Evolutionary conservation across 2,888 invertebrate species (phyloP).

Genomic region (Galerucella nymphaeae): DNA sequence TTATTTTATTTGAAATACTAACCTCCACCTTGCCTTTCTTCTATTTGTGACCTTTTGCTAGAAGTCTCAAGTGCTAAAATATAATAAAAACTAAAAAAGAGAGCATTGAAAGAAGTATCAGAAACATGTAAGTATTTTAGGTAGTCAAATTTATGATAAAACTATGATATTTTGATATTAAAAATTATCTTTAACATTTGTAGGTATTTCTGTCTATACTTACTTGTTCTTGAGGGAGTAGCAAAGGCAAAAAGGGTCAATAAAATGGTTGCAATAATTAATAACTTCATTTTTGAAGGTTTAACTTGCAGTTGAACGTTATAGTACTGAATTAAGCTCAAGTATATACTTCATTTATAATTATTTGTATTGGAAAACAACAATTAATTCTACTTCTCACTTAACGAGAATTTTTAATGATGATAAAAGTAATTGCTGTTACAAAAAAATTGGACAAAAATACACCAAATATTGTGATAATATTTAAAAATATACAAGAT

Average conservation of each 20-base stretch:
- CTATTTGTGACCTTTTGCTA: not conserved
- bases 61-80: not conserved
- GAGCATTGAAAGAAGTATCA: not conserved
- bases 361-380: not conserved
- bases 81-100: not conserved
- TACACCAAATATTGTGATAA: no score
- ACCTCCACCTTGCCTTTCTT: not conserved
- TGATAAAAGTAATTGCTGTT: not conserved
- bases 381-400: not conserved
- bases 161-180: no score
- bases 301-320: not conserved
- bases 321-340: not conserved
- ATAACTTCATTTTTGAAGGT: conserved; percentile 8
- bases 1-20: not conserved
- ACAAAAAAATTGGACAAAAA: not conserved
- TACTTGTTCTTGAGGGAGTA: conserved; percentile 1
- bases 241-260: not conserved
- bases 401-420: not conserved
- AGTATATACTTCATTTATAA: not conserved
- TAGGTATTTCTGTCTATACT: not conserved
- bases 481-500: no score
- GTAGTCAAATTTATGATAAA: no score
- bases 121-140: no score
- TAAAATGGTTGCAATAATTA: conserved; percentile 5
- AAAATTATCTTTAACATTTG: not conserved